These are phyloP conservation scores for Nansenia antarctica DNA, from an alignment of 2,113 vertebrate genomes.

Conservation along the genomic window DNA sequence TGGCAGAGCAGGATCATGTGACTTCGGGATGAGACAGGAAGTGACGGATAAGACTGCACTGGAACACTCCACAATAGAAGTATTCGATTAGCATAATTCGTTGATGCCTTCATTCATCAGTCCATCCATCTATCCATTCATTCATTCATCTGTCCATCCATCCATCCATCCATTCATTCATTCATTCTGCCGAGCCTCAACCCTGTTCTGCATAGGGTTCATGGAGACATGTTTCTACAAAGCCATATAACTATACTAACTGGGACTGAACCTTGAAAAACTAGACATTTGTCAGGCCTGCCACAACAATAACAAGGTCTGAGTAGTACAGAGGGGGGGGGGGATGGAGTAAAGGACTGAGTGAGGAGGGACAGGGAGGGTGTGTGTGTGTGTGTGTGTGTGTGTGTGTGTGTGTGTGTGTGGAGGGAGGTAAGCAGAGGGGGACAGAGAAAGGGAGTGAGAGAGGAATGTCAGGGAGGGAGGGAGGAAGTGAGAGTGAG, in stretches of 20 bases:
- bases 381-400: not conserved
- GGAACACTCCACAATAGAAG: no score
- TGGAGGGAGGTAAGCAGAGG: no score
- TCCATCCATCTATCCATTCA: conserved; percentile 1
- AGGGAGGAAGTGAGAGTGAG: conserved; percentile 12
- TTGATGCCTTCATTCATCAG: no score
- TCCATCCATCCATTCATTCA: conserved; percentile 12
- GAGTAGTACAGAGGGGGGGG: conserved; percentile 6
- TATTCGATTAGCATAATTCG: no score
- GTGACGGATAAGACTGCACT: no score
- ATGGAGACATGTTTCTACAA: conserved; percentile 26
- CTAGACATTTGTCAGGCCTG: conserved; percentile 5
- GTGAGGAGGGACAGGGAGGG: no score
- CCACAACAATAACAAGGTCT: conserved; percentile 56
- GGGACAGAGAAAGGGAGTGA: no score
- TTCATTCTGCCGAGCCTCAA: not conserved
- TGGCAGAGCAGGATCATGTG: not conserved
- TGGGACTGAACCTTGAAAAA: conserved; percentile 26
- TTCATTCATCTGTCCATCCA: conserved; percentile 12
- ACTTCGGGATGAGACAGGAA: no score
- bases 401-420: conserved; percentile 1
- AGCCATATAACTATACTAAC: conserved; percentile 27
- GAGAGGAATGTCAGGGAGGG: no score
- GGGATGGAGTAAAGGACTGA: not conserved
- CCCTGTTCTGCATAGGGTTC: conserved; percentile 17